Percentiles rank a stretch among this genome's conserved stretches.
Conservation (phyloP, 2,888 invertebrate species). For the Cantharis flavilabris region DNA sequence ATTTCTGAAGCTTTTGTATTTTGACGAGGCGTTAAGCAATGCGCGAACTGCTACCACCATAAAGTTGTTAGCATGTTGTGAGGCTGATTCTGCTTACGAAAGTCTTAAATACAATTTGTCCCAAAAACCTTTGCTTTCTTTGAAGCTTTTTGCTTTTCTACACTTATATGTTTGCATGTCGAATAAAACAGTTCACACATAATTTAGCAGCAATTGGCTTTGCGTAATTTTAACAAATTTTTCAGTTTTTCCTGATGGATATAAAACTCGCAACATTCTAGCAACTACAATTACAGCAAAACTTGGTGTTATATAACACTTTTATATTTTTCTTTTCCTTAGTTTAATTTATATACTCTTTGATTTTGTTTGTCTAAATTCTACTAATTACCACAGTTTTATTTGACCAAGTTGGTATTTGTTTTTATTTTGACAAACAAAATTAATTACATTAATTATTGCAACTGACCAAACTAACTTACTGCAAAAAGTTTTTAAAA, state of each 20-base stretch:
- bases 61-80: constrained; percentile 61
- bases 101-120: constrained; percentile 29
- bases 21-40: constrained; percentile 39
- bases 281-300: constrained; percentile 56
- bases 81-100: constrained; percentile 44
- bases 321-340: constrained; percentile 33
- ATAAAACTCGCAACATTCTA: constrained; percentile 58
- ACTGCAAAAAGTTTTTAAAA: constrained; percentile 19
- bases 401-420: background rate
- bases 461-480: constrained; percentile 12
- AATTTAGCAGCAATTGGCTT: constrained; percentile 34
- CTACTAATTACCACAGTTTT: background rate
- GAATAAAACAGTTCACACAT: constrained; percentile 28
- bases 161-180: constrained; percentile 37
- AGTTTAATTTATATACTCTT: constrained; percentile 33
- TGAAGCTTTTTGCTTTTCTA: constrained; percentile 34
- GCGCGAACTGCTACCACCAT: constrained; percentile 53
- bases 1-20: constrained; percentile 33
- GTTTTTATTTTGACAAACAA: constrained; percentile 16
- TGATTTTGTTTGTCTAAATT: constrained; percentile 29
- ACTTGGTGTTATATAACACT: constrained; percentile 36
- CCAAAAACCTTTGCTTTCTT: constrained; percentile 34
- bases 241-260: constrained; percentile 40
- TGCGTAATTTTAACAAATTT: constrained; percentile 33
- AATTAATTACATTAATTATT: constrained; percentile 1